Evolutionary conservation across 2,797 vertebrate species (phyloP).

Genomic region (Xenopus petersii): DNA sequence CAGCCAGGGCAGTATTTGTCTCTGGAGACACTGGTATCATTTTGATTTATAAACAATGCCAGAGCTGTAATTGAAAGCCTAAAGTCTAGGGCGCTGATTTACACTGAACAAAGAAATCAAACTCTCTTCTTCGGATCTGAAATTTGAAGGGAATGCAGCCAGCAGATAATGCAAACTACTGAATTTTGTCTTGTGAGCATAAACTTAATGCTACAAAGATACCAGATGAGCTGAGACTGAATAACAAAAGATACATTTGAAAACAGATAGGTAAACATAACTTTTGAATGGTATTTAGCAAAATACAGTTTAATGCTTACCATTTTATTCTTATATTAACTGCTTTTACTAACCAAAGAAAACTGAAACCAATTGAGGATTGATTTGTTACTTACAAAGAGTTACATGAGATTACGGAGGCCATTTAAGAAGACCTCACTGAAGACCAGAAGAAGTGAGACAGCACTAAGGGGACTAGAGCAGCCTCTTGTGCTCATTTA

Average conservation of each 20-base stretch:
- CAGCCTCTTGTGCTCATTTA: no score
- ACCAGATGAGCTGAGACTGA: not conserved
- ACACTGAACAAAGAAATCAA: constrained; percentile 47
- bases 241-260: not conserved
- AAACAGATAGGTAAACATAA: not conserved
- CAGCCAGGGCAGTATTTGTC: constrained; percentile 44
- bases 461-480: no score
- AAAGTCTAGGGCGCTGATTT: constrained; percentile 47
- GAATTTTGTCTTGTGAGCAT: constrained; percentile 35
- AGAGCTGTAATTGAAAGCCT: constrained; percentile 49
- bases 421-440: no score
- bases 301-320: not conserved
- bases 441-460: no score
- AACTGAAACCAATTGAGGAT: no score
- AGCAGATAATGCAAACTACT: constrained; percentile 39
- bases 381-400: no score
- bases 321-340: no score
- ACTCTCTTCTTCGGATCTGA: constrained; percentile 45
- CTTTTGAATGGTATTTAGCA: not conserved
- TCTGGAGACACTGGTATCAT: constrained; percentile 48
- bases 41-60: constrained; percentile 51
- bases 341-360: no score
- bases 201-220: constrained; percentile 24
- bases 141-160: constrained; percentile 41
- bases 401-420: no score